Evolutionary conservation across 2,797 vertebrate genomes (phyloP).

Genomic region (Danio choprae): DNA sequence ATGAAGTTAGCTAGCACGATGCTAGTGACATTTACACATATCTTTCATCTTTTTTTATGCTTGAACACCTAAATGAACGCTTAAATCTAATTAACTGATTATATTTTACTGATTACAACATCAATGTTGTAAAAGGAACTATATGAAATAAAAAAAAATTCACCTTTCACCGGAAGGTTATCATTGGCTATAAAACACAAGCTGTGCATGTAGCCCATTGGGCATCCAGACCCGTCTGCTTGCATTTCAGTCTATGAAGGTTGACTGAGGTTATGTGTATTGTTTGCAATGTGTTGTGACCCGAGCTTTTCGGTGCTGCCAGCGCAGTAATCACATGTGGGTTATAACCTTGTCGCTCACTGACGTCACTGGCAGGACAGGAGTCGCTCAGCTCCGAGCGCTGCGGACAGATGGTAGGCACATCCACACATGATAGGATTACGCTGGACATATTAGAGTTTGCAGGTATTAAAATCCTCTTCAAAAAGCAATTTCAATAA

Average conservation of each 20-base stretch:
- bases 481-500: conserved; percentile 17
- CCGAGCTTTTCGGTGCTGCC: background rate
- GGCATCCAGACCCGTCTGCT: background rate
- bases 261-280: conserved; percentile 15
- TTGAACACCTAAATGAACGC: too few species aligned
- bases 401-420: conserved; percentile 20
- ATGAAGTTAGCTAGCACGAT: too few species aligned
- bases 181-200: too few species aligned
- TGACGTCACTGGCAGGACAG: conserved; percentile 39
- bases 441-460: conserved; percentile 20
- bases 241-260: conserved; percentile 13
- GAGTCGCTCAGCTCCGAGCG: conserved; percentile 1
- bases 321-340: conserved; percentile 21
- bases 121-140: too few species aligned
- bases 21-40: too few species aligned
- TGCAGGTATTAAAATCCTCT: conserved; percentile 41
- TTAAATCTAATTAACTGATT: too few species aligned
- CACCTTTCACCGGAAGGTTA: too few species aligned
- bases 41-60: too few species aligned
- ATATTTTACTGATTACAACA: too few species aligned
- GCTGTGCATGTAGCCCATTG: background rate
- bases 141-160: too few species aligned
- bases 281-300: conserved; percentile 4
- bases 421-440: conserved; percentile 41
- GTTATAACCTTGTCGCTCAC: conserved; percentile 23